These are phyloP conservation scores for Thunnus thynnus DNA, from an alignment of 2,113 vertebrate species.

Conservation along the genomic window DNA sequence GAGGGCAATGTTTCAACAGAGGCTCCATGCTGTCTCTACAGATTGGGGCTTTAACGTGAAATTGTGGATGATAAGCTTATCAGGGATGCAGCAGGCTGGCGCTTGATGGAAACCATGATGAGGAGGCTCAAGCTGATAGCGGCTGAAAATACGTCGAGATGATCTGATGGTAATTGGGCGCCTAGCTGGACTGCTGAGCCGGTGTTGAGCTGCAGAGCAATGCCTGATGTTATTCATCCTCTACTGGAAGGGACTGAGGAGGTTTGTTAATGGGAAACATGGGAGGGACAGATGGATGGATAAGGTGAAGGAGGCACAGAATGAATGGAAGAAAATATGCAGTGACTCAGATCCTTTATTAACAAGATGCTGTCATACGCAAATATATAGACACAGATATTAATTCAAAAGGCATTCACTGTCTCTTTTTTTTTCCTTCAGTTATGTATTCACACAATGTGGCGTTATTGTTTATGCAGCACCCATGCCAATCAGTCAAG, in stretches of 20 bases:
- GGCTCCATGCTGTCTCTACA: not conserved
- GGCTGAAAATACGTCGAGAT: constrained; percentile 47
- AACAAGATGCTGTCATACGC: constrained; percentile 21
- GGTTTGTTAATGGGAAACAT: constrained; percentile 42
- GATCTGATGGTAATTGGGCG: constrained; percentile 73
- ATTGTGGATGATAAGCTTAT: constrained; percentile 44
- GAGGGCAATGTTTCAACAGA: not conserved
- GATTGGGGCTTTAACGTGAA: constrained; percentile 42
- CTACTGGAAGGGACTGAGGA: constrained; percentile 35
- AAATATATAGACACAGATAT: not conserved
- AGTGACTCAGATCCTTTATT: constrained; percentile 43
- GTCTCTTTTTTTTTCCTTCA: not conserved
- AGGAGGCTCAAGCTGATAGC: constrained; percentile 48
- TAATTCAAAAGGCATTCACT: not conserved
- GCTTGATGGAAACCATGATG: constrained; percentile 50
- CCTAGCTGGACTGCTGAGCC: constrained; percentile 60
- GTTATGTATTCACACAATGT: constrained; percentile 29
- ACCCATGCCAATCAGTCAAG: constrained; percentile 41
- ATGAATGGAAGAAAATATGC: constrained; percentile 23
- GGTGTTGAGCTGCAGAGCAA: constrained; percentile 4
- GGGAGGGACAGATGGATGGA: constrained; percentile 58
- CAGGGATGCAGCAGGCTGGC: constrained; percentile 29
- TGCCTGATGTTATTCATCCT: constrained; percentile 58
- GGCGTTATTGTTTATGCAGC: constrained; percentile 41
- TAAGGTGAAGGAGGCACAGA: constrained; percentile 48